Evolutionary conservation across 2,888 invertebrate genomes (phyloP).

Genomic region (Hypselothyrea guttata): DNA sequence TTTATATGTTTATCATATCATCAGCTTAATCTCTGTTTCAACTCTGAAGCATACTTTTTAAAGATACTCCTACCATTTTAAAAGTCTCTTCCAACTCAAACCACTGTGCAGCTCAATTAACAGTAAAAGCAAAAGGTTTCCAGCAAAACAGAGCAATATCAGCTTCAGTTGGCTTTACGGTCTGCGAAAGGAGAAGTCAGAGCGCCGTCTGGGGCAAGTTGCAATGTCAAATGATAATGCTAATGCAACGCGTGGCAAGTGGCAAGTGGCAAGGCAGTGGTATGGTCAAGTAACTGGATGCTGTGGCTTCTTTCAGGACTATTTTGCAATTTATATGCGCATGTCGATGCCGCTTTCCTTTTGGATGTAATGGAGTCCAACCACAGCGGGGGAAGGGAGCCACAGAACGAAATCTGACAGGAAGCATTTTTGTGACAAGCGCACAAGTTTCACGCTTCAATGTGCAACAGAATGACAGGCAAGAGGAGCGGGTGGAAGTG

Average conservation of each 20-base stretch:
- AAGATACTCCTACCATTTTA: not conserved
- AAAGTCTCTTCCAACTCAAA: not conserved
- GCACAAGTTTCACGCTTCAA: conserved; percentile 80
- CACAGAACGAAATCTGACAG: conserved; percentile 77
- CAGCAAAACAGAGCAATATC: conserved; percentile 22
- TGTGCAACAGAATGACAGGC: conserved; percentile 62
- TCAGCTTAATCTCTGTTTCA: too few relatives aligned
- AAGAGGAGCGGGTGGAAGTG: not conserved
- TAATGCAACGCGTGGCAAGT: conserved; percentile 36
- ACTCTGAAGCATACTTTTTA: too few relatives aligned
- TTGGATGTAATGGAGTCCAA: conserved; percentile 11
- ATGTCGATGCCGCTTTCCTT: conserved; percentile 30
- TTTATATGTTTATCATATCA: too few relatives aligned
- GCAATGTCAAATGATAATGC: conserved; percentile 44
- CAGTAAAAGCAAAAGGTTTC: conserved; percentile 39
- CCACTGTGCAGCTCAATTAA: conserved; percentile 51
- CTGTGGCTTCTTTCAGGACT: conserved; percentile 38
- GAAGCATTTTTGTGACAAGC: conserved; percentile 80
- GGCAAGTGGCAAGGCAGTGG: conserved; percentile 34
- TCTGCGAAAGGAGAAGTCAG: conserved; percentile 19
- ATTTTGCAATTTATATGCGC: conserved; percentile 64
- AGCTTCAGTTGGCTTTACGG: conserved; percentile 7
- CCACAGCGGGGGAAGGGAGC: conserved; percentile 23
- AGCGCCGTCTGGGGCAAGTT: conserved; percentile 58
- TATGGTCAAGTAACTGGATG: conserved; percentile 52